Conservation (phyloP, 2,888 invertebrate species). For the Parnassius apollo region DNA sequence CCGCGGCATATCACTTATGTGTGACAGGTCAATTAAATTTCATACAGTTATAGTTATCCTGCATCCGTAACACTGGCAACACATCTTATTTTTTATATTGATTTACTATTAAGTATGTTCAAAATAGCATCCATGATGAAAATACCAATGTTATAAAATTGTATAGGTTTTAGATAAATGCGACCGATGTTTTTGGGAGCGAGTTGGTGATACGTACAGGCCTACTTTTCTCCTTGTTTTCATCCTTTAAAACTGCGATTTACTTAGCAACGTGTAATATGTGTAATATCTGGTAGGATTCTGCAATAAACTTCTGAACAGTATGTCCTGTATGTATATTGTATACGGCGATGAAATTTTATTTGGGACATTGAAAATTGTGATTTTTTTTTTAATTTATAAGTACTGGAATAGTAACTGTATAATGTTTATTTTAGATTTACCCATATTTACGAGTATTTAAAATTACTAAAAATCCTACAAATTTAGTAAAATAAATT, state of each 20-base stretch:
- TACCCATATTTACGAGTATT: too few relatives aligned
- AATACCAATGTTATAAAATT: conserved; percentile 69
- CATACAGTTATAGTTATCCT: conserved; percentile 37
- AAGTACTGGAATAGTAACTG: too few relatives aligned
- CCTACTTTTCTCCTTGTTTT: conserved; percentile 42
- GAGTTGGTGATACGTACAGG: conserved; percentile 55
- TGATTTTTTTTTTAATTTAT: neutral
- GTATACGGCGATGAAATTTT: neutral
- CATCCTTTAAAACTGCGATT: neutral
- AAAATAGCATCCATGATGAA: conserved; percentile 44
- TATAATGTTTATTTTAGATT: too few relatives aligned
- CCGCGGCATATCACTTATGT: conserved; percentile 67
- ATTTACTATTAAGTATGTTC: conserved; percentile 58
- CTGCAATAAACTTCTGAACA: neutral
- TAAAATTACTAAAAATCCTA: too few relatives aligned
- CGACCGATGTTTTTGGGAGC: conserved; percentile 49
- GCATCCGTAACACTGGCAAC: conserved; percentile 55
- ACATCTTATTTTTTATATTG: conserved; percentile 58
- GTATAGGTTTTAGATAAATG: conserved; percentile 62
- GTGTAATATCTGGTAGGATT: neutral
- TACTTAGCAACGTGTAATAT: neutral
- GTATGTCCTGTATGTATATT: neutral
- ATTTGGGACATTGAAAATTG: neutral
- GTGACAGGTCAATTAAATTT: conserved; percentile 68
- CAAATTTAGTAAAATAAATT: too few relatives aligned